A percentile compares a stretch with the other conserved stretches of the same genome.
phyloP scores from a whole-genome alignment of 2,113 vertebrate species.

The Junco hyemalis region DNA sequence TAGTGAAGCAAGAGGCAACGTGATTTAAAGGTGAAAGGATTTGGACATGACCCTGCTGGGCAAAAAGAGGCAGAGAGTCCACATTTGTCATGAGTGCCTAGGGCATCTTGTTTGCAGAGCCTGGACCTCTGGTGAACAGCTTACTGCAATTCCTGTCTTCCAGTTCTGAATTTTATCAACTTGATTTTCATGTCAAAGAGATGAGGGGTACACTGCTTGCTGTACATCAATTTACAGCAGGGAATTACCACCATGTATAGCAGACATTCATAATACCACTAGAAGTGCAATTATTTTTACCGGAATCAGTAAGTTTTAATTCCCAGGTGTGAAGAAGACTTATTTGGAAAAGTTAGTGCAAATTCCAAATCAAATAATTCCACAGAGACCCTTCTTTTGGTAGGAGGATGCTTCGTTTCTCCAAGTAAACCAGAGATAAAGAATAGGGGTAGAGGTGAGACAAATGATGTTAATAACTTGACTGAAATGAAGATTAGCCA shows the following conservation, averaged over 20 bases:
- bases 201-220: neutral
- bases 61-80: neutral
- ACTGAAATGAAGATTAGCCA: neutral
- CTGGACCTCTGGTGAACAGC: neutral
- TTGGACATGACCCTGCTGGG: constrained; percentile 5
- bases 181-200: constrained; percentile 3
- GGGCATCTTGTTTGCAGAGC: neutral
- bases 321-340: neutral
- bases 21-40: constrained; percentile 48
- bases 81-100: constrained; percentile 41
- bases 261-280: neutral
- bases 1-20: neutral
- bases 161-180: neutral
- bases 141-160: neutral
- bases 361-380: neutral
- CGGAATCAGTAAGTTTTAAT: neutral
- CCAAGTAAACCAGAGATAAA: neutral
- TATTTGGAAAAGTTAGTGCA: neutral
- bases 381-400: neutral
- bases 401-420: neutral
- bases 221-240: neutral
- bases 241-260: neutral
- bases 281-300: constrained; percentile 19
- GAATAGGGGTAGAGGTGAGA: neutral
- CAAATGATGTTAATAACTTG: neutral